Evolutionary conservation across 2,797 vertebrate species (phyloP), one percentile per base, ranked within the genome.

Genomic region (Artibeus jamaicensis): DNA sequence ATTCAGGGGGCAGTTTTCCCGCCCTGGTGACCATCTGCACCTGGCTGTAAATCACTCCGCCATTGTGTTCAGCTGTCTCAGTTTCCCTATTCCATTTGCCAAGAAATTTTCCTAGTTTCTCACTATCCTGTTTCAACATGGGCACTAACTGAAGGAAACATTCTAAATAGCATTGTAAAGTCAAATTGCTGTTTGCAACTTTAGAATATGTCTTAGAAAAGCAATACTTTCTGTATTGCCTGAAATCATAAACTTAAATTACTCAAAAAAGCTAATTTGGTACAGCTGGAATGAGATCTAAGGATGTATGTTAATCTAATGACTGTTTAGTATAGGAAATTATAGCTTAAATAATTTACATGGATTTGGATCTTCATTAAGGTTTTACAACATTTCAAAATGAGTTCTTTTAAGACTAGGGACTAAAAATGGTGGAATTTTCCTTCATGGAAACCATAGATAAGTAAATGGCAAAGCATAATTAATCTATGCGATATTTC

Each of bases 321-420:
- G 95, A 97, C 97, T 97, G 86, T 96, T 98, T 97, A 95, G 94
- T 93, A 93, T 87, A 93, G 84, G 71, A 96, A 98, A 97, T 97
- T 97, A 96, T 77, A 97, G 86, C 81, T 97, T 97, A 97, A 97
- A 98, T 98, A 97, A 97, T 96, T 92, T 96, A 97, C 95, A 76
- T 85, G 93, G 91, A 95, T 94, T 92, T 94, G 84, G 62, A 96
- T 98, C 92, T 96, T 97, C 97, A 95, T 97, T 96, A 97, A 92
- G 87, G 1, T 86, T 96, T 97, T 89, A 86, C 46, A 91, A 50
- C 74, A 95, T 87, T 97, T 96, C 67, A 89, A 70, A 97, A 84
- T 93, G 71, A 97, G 77, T 93, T 95, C 95, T 97, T 96, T 97
- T 94, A 97, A 95, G 82, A 94, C 84, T 37, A 89, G 32, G 32